Base-by-base conservation (phyloP, 2,888 invertebrate genomes). In the Cremastobaeus sp. region DNA sequence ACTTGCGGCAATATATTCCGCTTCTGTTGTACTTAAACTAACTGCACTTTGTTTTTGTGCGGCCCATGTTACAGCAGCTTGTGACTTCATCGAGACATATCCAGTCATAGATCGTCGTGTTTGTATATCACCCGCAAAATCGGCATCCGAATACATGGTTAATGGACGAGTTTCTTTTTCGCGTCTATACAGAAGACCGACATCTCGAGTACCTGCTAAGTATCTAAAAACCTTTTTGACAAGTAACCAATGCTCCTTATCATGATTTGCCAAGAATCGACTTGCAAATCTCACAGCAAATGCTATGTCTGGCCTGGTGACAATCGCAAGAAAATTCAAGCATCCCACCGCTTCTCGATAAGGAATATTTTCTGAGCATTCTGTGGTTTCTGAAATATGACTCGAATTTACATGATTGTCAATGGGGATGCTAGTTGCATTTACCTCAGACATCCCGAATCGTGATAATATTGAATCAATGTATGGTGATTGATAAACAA, bases 221-320 rank as follows among this genome's bases (percentile, higher is more conserved):
- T 57, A 57, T 20, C 55, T 9, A 4, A 57, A 11, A 18, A 43
- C 34, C 21, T 14, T 59, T 14, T 59, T 59, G 0, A 78, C 73
- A 0, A 66, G 47, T n/a, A 37, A 32, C 68, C 75, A 77, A 45
- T 77, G 77, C 5, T 39, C 41, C 1, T 15, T 45, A 5, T 18
- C 20, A 14, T 71, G 71, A 12, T 50, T 25, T 9, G 39, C 57
- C 0, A 73, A 43, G 25, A 17, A 75, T 14, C 57, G 55, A 50
- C 70, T 75, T 0, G 54, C 50, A 1, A 41, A 5, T 12, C 66
- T 64, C 8, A 77, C 75, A 4, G 75, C 69, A 54, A 64, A 78
- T 11, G 64, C 55, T 15, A 79, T 75, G 30, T 76, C 78, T 5
- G 75, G 75, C 11, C 79, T 34, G 3, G 74, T 39, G 1, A 68